Base-by-base conservation (phyloP, 1,140 invertebrate species). In the Brachystomella parvula region DNA sequence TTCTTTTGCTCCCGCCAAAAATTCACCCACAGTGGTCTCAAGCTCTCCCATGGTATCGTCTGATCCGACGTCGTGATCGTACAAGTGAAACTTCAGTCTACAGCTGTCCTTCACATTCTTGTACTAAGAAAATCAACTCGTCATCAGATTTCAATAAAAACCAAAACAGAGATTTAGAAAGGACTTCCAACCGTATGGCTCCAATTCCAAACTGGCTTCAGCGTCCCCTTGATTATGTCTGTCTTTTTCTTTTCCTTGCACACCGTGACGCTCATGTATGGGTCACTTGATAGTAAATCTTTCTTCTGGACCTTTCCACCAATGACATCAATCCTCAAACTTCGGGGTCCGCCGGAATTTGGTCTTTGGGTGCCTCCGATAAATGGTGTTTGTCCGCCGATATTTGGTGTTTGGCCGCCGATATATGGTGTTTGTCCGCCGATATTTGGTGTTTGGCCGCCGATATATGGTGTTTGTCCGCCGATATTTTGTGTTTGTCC, bases 191-290 rank as follows among this genome's bases (percentile, higher is more conserved):
- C 57, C 57, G 6, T 6, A 59, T 59, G 9, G 3, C 57, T 59
- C 57, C 57, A 59, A 24, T 59, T 59, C 57, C 57, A 59, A 9
- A 59, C 57, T 29, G 57, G 57, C 9, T 59, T 28, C 26, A 15
- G 3, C 3, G 3, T 30, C 2, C 12, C 15, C 12, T 59, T 59
- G 6, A 59, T 31, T 6, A 29, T 59, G 15, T 6, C 24, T 9
- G 57, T 59, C 12, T 31, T 12, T 59, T 12, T 28, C 30, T 59
- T 59, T 59, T 6, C 29, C 29, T 59, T 59, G 29, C 57, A 59
- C 9, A 59, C 30, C 9, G 26, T 59, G 12, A 59, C 57, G 9
- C 24, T 29, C 57, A 59, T 21, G 57, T 59, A 59, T 12, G 57
- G 57, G 24, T 59, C 57, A 59, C 6, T 59, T 6, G 57, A 29